phyloP scores from a whole-genome alignment of 2,797 vertebrate genomes.

The Yasuhikotakia modesta region DNA sequence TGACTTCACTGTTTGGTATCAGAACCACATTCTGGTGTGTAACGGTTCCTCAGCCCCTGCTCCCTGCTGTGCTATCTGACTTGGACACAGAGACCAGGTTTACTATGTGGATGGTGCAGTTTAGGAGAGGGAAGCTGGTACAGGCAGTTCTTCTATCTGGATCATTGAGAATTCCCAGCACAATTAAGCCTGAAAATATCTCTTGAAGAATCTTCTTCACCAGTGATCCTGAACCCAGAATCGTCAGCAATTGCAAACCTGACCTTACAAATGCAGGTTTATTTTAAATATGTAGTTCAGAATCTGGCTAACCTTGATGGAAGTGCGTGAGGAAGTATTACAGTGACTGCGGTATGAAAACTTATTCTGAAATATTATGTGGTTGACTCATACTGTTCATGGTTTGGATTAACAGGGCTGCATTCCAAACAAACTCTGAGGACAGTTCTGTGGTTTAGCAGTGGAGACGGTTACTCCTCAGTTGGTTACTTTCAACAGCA shows the following conservation, averaged over 20 bases:
- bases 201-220: slow-evolving; percentile 7
- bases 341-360: slow-evolving; percentile 38
- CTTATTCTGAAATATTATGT: slow-evolving; percentile 29
- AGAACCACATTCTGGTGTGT: slow-evolving; percentile 1
- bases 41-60: background rate
- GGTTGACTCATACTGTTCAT: slow-evolving; percentile 32
- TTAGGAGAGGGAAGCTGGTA: background rate
- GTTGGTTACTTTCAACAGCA: slow-evolving; percentile 85
- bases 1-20: background rate
- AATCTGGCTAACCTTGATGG: slow-evolving; percentile 20
- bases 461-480: slow-evolving; percentile 90
- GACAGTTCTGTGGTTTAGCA: slow-evolving; percentile 87
- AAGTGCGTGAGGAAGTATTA: slow-evolving; percentile 1
- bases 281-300: slow-evolving; percentile 24
- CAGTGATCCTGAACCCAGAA: slow-evolving; percentile 20
- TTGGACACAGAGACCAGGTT: slow-evolving; percentile 10
- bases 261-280: slow-evolving; percentile 14
- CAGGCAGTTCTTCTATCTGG: slow-evolving; percentile 14
- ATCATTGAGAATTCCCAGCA: slow-evolving; percentile 17
- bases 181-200: slow-evolving; percentile 36
- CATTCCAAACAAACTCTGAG: slow-evolving; percentile 90
- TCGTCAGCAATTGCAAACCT: slow-evolving; percentile 6
- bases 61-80: background rate
- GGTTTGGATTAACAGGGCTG: slow-evolving; percentile 69
- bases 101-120: background rate